Percentiles rank a stretch among this genome's conserved stretches.
Conservation (phyloP, 2,797 vertebrate genomes). For the Tokudaia muenninki region DNA sequence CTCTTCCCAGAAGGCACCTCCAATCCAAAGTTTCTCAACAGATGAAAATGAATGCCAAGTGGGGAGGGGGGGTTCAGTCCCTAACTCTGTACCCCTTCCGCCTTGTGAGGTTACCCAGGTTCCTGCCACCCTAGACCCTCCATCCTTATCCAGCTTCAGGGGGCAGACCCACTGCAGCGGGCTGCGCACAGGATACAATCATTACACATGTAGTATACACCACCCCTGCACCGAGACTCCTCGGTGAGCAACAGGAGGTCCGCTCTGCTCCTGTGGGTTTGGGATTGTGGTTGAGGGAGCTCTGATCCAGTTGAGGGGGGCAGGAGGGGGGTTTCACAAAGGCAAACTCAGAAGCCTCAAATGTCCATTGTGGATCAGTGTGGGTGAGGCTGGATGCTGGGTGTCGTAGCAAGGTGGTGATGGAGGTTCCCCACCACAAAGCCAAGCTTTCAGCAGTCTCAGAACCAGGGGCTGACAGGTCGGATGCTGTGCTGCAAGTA, state of each 20-base stretch:
- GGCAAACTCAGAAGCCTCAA: neutral
- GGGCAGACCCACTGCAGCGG: rapidly evolving
- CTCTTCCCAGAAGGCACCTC: neutral
- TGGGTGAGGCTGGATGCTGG: neutral
- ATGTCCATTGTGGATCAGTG: neutral
- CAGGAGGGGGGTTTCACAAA: neutral
- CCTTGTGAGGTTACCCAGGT: neutral
- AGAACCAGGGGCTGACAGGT: neutral
- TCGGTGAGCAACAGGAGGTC: neutral
- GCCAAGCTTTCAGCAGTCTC: neutral
- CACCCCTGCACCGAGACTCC: neutral
- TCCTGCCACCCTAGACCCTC: neutral
- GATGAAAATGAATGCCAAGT: neutral
- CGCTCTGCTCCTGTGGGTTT: neutral
- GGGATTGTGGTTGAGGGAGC: neutral
- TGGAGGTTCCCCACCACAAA: neutral
- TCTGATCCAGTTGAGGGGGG: neutral
- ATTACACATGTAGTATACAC: neutral
- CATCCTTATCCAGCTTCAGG: neutral
- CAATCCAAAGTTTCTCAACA: neutral
- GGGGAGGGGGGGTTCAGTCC: neutral
- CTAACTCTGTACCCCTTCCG: neutral
- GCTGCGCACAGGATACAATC: rapidly evolving
- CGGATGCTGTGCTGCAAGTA: neutral
- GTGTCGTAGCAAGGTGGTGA: neutral